These are phyloP conservation scores for Anableps anableps DNA, from an alignment of 2,797 vertebrate species.

Conservation along the genomic window DNA sequence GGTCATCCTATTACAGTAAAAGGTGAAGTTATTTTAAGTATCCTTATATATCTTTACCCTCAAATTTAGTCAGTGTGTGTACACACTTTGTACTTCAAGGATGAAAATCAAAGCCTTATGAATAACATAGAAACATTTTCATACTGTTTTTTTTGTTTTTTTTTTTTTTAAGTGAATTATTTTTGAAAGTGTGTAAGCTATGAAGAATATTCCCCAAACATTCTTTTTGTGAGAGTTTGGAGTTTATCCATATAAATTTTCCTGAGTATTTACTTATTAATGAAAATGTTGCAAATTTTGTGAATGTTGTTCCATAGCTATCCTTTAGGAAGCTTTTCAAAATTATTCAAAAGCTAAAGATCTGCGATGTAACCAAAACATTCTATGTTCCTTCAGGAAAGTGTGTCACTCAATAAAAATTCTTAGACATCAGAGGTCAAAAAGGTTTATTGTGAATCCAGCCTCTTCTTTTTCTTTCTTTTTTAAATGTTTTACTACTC, in stretches of 20 bases:
- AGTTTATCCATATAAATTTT: too few relatives aligned
- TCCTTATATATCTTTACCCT: neutral
- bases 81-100: neutral
- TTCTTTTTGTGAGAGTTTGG: neutral
- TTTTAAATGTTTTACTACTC: conserved; percentile 36
- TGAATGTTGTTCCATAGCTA: neutral
- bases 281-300: neutral
- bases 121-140: too few relatives aligned
- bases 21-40: too few relatives aligned
- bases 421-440: conserved; percentile 41
- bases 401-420: conserved; percentile 8
- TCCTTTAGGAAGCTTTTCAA: too few relatives aligned
- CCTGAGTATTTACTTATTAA: too few relatives aligned
- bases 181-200: too few relatives aligned
- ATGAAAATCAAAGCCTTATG: neutral
- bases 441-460: conserved; percentile 32
- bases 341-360: neutral
- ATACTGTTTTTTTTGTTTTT: too few relatives aligned
- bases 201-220: too few relatives aligned
- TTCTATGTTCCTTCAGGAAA: neutral
- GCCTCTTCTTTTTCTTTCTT: conserved; percentile 46
- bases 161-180: too few relatives aligned
- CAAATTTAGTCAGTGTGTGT: too few relatives aligned
- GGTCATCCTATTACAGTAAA: too few relatives aligned
- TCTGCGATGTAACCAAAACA: neutral